Evolutionary conservation across 2,888 invertebrate species (phyloP).

Genomic region (Tipula unca): DNA sequence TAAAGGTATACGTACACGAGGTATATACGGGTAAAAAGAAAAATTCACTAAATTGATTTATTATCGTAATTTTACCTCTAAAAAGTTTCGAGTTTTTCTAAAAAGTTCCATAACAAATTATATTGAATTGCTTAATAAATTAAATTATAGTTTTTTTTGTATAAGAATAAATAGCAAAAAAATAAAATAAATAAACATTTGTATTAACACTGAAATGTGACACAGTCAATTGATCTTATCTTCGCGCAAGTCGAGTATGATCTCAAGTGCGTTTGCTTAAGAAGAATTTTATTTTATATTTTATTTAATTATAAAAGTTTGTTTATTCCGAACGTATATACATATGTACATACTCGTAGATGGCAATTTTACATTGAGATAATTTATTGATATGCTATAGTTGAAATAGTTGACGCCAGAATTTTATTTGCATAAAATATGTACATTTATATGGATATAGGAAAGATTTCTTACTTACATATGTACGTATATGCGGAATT

Average conservation of each 20-base stretch:
- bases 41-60: background rate
- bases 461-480: too few species aligned
- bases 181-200: conserved; percentile 14
- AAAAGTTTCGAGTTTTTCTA: background rate
- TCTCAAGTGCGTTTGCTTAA: background rate
- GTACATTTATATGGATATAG: too few species aligned
- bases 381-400: background rate
- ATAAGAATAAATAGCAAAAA: background rate
- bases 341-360: too few species aligned
- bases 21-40: background rate
- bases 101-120: background rate
- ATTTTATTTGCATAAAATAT: background rate
- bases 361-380: background rate
- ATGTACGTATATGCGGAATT: background rate
- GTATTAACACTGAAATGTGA: conserved; percentile 15
- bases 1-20: background rate
- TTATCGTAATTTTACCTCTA: background rate
- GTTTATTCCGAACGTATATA: too few species aligned
- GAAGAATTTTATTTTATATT: background rate
- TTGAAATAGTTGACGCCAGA: background rate
- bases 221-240: conserved; percentile 14
- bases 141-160: background rate
- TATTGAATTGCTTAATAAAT: conserved; percentile 8
- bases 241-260: background rate
- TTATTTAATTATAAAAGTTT: background rate